Percentiles rank a stretch among this genome's conserved stretches.
Conservation (phyloP, 2,888 invertebrate species). For the Acronicta psi region DNA sequence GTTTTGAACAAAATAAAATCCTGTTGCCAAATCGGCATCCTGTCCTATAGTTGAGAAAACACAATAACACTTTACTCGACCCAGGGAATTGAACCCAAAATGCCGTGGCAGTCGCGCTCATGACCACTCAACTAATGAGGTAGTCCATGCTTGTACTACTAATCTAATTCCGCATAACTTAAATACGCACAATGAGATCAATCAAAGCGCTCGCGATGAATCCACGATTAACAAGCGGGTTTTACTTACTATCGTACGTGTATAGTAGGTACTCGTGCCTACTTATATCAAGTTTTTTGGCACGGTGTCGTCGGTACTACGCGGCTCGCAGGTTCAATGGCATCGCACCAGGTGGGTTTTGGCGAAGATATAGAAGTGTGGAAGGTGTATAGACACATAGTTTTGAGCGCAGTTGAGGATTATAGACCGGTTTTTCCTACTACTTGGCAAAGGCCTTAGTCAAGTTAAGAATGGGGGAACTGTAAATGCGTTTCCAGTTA, state of each 20-base stretch:
- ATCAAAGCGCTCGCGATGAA: slow-evolving; percentile 40
- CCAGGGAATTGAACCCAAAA: too few species aligned
- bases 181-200: slow-evolving; percentile 31
- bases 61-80: too few species aligned
- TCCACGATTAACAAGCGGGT: slow-evolving; percentile 47
- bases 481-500: too few species aligned
- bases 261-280: slow-evolving; percentile 38
- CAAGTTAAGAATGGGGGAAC: too few species aligned
- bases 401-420: slow-evolving; percentile 2
- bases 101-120: too few species aligned
- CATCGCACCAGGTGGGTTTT: slow-evolving; percentile 76
- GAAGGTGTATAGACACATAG: slow-evolving; percentile 52
- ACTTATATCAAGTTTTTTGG: slow-evolving; percentile 69
- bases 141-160: not conserved
- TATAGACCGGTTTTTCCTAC: too few species aligned
- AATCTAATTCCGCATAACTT: slow-evolving; percentile 18
- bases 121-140: too few species aligned
- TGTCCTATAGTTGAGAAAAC: too few species aligned
- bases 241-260: slow-evolving; percentile 26
- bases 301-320: slow-evolving; percentile 59
- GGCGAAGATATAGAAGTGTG: slow-evolving; percentile 57
- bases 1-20: too few species aligned
- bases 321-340: slow-evolving; percentile 72
- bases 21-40: too few species aligned
- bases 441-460: too few species aligned